phyloP scores from a whole-genome alignment of 2,888 invertebrate genomes.

The Dryococelus australis region DNA sequence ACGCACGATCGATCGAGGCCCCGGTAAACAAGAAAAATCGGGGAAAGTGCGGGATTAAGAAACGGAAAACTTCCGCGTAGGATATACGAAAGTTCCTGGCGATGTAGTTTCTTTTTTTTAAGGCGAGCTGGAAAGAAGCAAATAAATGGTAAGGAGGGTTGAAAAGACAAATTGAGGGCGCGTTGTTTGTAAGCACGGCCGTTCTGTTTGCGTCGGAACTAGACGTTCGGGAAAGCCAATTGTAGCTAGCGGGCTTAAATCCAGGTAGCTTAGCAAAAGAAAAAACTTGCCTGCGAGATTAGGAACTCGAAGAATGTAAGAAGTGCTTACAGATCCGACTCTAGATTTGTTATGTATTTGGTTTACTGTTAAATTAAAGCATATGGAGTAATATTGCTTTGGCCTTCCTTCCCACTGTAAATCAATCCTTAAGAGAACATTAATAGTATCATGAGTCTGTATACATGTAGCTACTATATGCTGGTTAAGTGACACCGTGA shows the following conservation, averaged over 20 bases:
- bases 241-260: background rate
- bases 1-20: slow-evolving; percentile 25
- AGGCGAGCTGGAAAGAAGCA: background rate
- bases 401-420: too few relatives aligned
- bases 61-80: background rate
- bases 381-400: too few relatives aligned
- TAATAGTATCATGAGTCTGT: too few relatives aligned
- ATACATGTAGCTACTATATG: too few relatives aligned
- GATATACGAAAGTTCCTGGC: background rate
- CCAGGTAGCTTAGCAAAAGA: background rate
- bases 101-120: background rate
- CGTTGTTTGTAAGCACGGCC: background rate
- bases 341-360: too few relatives aligned
- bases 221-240: background rate
- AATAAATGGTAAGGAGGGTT: background rate
- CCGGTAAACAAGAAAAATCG: background rate
- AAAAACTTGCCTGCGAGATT: background rate
- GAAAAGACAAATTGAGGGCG: background rate
- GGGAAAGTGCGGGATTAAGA: background rate
- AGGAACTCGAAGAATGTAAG: too few relatives aligned
- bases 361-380: too few relatives aligned
- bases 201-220: background rate
- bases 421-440: too few relatives aligned
- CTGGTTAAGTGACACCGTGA: too few relatives aligned
- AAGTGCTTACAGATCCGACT: too few relatives aligned